Evolutionary conservation across 2,888 invertebrate genomes (phyloP), one percentile per base, ranked within the genome.

Genomic region (Hyposoter dolosus): DNA sequence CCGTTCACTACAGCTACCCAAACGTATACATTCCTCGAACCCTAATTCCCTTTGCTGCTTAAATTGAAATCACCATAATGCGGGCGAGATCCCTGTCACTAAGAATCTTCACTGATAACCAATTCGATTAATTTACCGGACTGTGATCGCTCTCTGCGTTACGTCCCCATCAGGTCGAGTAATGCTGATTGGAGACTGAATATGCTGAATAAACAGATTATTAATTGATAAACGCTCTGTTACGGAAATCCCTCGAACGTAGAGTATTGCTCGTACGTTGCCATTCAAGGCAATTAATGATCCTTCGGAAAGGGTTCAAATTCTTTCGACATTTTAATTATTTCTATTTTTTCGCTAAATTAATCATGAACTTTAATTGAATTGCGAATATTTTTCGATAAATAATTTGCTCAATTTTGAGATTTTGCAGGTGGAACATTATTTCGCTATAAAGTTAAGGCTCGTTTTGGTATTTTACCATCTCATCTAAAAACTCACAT

Each of bases 101-200:
- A 74, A 78, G 78, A 82, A 82, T 82, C 74, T 78, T 74, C 47
- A 68, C 78, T 78, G 74, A 82, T 82, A 78, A 85, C 43, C 82
- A 68, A 75, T 74, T 74, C 78, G 78, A 77, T 85, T 82, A 85
- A 85, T 85, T 85, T 82, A 74, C 82, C 82, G 82, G 78, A 28
- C 78, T 47, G 47, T 78, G 71, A 81, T 72, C 78, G 77, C 53
- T 50, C 71, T 56, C 74, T 23, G 56, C 32, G 32, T 23, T 17
- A 12, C 28, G 17, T 40, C 47, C 63, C n/a, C 45, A 32, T 1
- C n/a, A 47, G 35, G 35, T 40, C 53, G 69, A 77, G 75, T 60
- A 17, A 63, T 28, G 75, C 53, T 23, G 28, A 53, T 53, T 19
- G 53, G 53, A 53, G 53, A 60, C 28, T 28, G 60, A 60, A 60